These are phyloP conservation scores for Sula dactylatra DNA, from an alignment of 2,113 vertebrate genomes.

Conservation along the genomic window DNA sequence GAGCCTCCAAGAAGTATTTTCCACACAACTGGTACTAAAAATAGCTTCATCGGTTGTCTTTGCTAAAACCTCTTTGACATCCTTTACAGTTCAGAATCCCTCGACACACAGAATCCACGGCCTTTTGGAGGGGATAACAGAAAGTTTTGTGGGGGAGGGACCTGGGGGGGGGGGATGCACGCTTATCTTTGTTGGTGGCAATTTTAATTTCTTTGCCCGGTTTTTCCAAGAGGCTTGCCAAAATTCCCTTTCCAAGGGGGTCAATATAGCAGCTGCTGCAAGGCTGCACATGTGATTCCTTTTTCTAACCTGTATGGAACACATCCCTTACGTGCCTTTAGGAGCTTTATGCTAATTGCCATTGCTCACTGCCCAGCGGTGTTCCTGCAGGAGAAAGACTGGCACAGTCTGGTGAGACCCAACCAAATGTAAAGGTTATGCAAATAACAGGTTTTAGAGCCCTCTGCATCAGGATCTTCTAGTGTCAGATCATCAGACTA, in stretches of 20 bases:
- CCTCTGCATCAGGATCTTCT: background rate
- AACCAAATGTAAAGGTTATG: background rate
- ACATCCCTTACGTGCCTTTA: background rate
- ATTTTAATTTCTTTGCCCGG: background rate
- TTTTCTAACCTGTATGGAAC: background rate
- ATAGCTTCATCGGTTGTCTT: background rate
- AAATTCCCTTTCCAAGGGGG: background rate
- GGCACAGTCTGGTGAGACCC: background rate
- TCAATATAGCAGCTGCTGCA: background rate
- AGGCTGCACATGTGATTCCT: background rate
- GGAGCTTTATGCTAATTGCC: background rate
- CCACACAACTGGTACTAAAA: background rate
- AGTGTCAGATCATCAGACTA: too few species aligned
- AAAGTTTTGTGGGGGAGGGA: background rate
- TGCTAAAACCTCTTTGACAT: background rate
- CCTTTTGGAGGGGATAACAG: background rate
- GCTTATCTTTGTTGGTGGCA: background rate
- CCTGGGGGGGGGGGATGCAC: rapidly evolving
- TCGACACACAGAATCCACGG: background rate
- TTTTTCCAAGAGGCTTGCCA: background rate
- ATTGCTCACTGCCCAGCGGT: background rate
- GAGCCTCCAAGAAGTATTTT: constrained; percentile 1
- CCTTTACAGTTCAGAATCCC: background rate
- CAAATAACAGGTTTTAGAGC: background rate
- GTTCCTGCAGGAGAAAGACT: background rate